Base-by-base conservation (phyloP, 2,888 invertebrate species). In the Horisme vitalbata region DNA sequence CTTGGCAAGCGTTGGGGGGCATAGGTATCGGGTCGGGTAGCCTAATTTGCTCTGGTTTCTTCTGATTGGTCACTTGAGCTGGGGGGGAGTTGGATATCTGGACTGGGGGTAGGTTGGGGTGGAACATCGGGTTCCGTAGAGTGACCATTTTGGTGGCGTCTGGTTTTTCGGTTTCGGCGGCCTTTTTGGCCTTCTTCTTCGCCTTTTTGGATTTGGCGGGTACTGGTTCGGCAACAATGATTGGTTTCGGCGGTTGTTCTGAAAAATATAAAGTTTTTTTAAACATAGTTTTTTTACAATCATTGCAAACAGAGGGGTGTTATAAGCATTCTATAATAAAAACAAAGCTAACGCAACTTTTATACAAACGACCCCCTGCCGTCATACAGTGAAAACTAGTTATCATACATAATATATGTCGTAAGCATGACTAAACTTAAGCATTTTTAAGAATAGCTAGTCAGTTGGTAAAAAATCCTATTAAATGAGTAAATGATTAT, bases 101-200 rank as follows among this genome's bases (percentile, higher is more conserved):
- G 0, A 83, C 83, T 0, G 83, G 76, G 0, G 86, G 86, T 8
- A 91, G 51, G 55, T 91, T 90, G 0, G 92, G 91, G 24, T 93
- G 93, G 78, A 95, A 95, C 85, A 95, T 94, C 0, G 95, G 95
- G 79, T 95, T 95, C 10, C 95, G 91, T 3, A 95, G 88, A 0
- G 95, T 95, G 34, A 95, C 94, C 92, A 95, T 95, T 57, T 93
- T 93, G 43, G 92, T 86, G 0, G 84, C 83, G 0, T 87, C 82
- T 0, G 70, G 63, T 28, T 83, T 79, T 4, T 61, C 3, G 51
- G 76, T 71, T 49, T 89, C 70, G 11, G 90, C 90, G 0, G 86
- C 81, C 20, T 93, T 82, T 45, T 81, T 84, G 0, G 79, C 75
- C 30, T 85, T 85, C 59, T 92, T 93, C 52, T 90, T 91, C 2